Conservation (phyloP, 2,113 vertebrate genomes). For the Neogale vison region DNA sequence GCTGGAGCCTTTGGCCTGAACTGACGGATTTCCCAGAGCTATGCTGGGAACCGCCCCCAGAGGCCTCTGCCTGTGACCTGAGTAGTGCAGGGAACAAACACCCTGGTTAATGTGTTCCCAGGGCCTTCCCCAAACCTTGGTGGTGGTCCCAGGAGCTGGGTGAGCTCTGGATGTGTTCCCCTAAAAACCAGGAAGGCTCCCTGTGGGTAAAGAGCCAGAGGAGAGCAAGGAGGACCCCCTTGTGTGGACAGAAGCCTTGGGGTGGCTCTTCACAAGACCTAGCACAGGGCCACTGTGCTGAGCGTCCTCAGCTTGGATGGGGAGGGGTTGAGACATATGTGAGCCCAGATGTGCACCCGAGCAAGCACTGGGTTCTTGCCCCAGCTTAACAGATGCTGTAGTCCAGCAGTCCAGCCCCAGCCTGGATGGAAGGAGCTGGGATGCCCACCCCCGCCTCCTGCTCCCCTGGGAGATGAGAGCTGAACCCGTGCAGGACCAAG, state of each 20-base stretch:
- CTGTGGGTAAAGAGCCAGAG: neutral
- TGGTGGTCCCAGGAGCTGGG: neutral
- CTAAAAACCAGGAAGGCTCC: neutral
- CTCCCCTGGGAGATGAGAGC: neutral
- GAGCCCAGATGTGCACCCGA: neutral
- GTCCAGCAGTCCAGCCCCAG: neutral
- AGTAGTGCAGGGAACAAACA: neutral
- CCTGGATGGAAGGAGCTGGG: neutral
- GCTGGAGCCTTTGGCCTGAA: neutral
- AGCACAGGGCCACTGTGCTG: neutral
- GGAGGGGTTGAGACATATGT: neutral
- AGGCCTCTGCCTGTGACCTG: neutral
- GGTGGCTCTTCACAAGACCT: neutral
- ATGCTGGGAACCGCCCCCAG: neutral
- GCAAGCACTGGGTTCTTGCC: neutral
- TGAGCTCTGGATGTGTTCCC: neutral
- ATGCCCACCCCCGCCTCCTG: neutral
- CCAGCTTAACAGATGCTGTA: rapidly evolving
- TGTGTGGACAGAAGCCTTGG: neutral
- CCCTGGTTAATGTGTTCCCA: slow-evolving; percentile 1
- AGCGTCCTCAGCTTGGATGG: neutral
- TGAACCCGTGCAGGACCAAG: neutral
- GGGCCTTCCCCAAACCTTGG: neutral
- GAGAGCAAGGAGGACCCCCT: too few relatives aligned
- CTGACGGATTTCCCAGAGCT: neutral